Evolutionary conservation across 2,888 invertebrate species (phyloP).

Genomic region (Eupeodes luniger): DNA sequence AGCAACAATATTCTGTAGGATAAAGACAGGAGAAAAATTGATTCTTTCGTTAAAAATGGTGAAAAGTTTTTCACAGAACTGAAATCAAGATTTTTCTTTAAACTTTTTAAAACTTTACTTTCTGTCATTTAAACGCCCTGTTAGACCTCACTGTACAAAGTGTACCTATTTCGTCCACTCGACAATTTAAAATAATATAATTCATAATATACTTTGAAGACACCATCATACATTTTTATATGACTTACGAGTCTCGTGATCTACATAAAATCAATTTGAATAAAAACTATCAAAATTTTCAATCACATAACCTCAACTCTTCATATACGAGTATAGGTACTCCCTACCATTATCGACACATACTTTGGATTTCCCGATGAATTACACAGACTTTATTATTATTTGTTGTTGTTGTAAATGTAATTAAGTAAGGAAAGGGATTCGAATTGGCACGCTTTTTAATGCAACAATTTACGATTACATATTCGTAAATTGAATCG

Average conservation of each 20-base stretch:
- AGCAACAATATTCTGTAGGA: too few species aligned
- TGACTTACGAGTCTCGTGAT: not conserved
- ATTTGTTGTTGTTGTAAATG: not conserved
- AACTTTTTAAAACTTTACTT: not conserved
- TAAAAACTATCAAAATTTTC: constrained; percentile 7
- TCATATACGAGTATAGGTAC: not conserved
- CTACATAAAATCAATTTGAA: constrained; percentile 15
- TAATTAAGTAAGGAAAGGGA: constrained; percentile 1
- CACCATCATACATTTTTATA: not conserved
- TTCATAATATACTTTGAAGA: not conserved
- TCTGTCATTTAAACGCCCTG: not conserved
- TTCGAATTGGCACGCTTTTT: constrained; percentile 69
- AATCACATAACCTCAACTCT: constrained; percentile 11
- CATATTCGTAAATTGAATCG: constrained; percentile 35
- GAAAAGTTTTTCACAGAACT: too few species aligned
- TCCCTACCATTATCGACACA: not conserved
- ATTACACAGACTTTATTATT: constrained; percentile 28
- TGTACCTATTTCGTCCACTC: not conserved
- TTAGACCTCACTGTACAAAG: constrained; percentile 32
- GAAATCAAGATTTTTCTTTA: too few species aligned
- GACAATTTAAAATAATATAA: not conserved
- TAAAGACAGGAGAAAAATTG: too few species aligned
- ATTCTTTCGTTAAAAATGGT: too few species aligned
- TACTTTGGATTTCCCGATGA: constrained; percentile 35
- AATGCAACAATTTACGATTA: constrained; percentile 68